Percentiles rank a stretch among this genome's conserved stretches.
phyloP scores from a whole-genome alignment of 1,140 invertebrate species.

The Zaprionus ghesquierei region DNA sequence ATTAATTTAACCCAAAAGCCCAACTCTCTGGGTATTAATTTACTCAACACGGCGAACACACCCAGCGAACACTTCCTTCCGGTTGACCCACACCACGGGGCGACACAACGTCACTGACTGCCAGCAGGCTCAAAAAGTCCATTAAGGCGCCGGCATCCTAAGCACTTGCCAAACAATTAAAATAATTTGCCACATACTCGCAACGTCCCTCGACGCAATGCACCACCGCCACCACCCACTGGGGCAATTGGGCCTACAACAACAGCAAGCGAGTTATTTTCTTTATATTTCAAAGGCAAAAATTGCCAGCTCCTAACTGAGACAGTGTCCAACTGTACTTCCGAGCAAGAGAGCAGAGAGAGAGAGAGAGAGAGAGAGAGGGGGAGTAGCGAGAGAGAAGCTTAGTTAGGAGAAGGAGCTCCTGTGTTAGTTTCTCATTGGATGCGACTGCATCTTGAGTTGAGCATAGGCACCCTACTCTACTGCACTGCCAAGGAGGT shows the following conservation, averaged over 20 bases:
- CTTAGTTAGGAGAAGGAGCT: background rate
- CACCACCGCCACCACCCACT: slow-evolving; percentile 16
- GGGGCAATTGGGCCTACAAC: background rate
- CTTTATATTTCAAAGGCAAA: slow-evolving; percentile 49
- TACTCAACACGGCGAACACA: slow-evolving; percentile 41
- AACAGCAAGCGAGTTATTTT: slow-evolving; percentile 20
- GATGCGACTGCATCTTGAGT: background rate
- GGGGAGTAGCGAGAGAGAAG: background rate
- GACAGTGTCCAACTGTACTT: slow-evolving; percentile 68
- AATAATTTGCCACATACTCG: slow-evolving; percentile 76
- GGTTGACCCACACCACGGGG: background rate
- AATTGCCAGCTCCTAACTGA: slow-evolving; percentile 71
- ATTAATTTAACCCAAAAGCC: slow-evolving; percentile 71
- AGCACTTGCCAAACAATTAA: slow-evolving; percentile 79
- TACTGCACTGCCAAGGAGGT: too few species aligned
- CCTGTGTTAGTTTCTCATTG: background rate
- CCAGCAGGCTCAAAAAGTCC: slow-evolving; percentile 48
- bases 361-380: background rate
- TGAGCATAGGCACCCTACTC: too few species aligned
- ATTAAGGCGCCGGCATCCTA: slow-evolving; percentile 71
- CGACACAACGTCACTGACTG: background rate
- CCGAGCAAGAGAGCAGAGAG: slow-evolving; percentile 34
- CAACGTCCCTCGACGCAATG: slow-evolving; percentile 60
- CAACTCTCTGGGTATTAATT: slow-evolving; percentile 73
- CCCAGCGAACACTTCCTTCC: slow-evolving; percentile 30